These are phyloP conservation scores for Callyntrura sp. DNA, from an alignment of 2,888 invertebrate species.

Conservation along the genomic window DNA sequence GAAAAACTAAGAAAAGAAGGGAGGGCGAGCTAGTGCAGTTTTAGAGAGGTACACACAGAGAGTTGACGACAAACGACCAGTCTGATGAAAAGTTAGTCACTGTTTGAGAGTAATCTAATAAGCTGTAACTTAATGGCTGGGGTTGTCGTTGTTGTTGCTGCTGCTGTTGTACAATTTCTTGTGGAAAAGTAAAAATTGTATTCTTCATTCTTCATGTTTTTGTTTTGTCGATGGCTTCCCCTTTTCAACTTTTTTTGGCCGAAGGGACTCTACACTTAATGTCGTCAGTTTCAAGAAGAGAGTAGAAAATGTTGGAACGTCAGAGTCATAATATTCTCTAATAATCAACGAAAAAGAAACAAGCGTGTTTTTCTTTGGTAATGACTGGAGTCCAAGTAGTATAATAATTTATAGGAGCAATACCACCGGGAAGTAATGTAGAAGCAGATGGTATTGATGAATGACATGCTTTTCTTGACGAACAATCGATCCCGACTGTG, in stretches of 20 bases:
- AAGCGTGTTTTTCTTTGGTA: too few relatives aligned
- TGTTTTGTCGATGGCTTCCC: background rate
- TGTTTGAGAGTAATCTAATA: constrained; percentile 39
- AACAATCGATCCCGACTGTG: background rate
- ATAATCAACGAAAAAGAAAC: too few relatives aligned
- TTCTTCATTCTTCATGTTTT: background rate
- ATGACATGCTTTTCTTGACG: background rate
- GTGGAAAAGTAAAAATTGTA: background rate
- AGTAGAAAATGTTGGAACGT: background rate
- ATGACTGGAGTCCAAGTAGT: too few relatives aligned
- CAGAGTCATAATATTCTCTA: too few relatives aligned
- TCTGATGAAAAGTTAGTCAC: constrained; percentile 41
- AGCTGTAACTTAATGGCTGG: constrained; percentile 31
- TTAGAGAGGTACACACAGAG: background rate
- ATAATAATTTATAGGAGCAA: too few relatives aligned
- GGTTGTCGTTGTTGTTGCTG: constrained; percentile 6
- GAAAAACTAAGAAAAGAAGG: background rate
- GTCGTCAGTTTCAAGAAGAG: background rate
- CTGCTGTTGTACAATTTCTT: constrained; percentile 18
- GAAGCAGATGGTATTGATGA: background rate
- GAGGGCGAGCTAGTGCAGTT: constrained; percentile 22
- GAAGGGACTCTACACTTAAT: background rate
- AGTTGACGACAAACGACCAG: background rate
- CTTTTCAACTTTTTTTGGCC: constrained; percentile 23
- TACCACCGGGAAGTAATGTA: too few relatives aligned